Evolutionary conservation across 2,797 vertebrate species (phyloP), one percentile per base, ranked within the genome.

Genomic region (Triplophysa yarkandensis): DNA sequence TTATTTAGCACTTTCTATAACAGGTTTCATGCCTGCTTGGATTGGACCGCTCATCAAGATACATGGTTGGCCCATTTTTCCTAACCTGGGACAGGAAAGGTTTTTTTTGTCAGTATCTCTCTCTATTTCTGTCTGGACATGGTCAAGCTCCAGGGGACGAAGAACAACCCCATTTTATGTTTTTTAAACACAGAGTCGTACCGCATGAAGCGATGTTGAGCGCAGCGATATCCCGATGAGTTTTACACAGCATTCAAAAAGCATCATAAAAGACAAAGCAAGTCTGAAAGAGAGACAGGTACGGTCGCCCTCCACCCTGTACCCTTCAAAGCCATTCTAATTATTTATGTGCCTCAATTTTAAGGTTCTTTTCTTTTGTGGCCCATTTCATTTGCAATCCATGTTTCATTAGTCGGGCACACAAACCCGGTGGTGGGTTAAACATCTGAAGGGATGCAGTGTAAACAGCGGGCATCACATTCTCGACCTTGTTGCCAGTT

Each of bases 1-100:
- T 87, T 86, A 81, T 64, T 57, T 68, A 84, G 71, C 82, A 44
- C 41, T 77, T 69, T 58, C 58, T 72, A 46, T 48, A 44, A 36
- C 50, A 82, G 62, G 68, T 66, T 65, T 32, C 2, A 13, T 32
- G 28, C 61, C 60, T 66, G 50, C 61, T 43, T 67, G 76, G 30
- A 60, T 64, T 67, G 62, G 50, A 14, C 43, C 41, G 17, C 65
- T 73, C 57, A 78, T 73, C 44, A 52, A 61, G 16, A 68, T 27
- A 34, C 17, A 68, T 23, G 23, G 52, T 55, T 69, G 70, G 46
- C 36, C 50, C 64, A 68, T 61, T 46, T 74, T 64, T 57, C 4
- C 11, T 30, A 64, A 32, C 62, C 27, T 73, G 43, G 52, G 11
- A 57, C 1, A 77, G 57, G 79, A 63, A 80, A 64, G 84, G 70